A percentile compares a stretch with the other conserved stretches of the same genome.
phyloP scores from a whole-genome alignment of 2,888 invertebrate genomes.

The Ornithoptera alexandrae region DNA sequence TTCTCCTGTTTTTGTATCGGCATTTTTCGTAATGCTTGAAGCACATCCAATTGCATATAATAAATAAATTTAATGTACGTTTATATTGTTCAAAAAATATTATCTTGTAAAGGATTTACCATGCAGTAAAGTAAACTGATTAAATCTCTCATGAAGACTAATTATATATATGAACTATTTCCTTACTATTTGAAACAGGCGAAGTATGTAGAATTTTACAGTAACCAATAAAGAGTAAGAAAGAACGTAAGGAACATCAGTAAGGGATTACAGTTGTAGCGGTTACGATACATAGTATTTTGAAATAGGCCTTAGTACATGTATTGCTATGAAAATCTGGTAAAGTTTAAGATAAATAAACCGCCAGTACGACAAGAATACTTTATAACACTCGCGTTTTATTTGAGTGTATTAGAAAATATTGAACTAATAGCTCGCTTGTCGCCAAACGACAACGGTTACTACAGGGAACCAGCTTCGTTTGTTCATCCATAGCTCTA shows the following conservation, averaged over 20 bases:
- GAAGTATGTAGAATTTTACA: slow-evolving; percentile 21
- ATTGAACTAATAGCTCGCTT: slow-evolving; percentile 44
- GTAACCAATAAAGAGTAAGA: slow-evolving; percentile 30
- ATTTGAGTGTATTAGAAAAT: neutral
- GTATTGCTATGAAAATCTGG: slow-evolving; percentile 37
- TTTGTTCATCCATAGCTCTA: slow-evolving; percentile 64
- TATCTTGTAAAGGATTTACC: neutral
- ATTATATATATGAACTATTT: slow-evolving; percentile 29
- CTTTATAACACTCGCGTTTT: slow-evolving; percentile 11
- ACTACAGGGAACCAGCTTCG: slow-evolving; percentile 64
- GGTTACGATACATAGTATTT: slow-evolving; percentile 46
- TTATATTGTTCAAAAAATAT: neutral
- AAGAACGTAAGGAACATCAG: slow-evolving; percentile 36
- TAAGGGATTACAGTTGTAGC: slow-evolving; percentile 30
- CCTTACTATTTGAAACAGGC: slow-evolving; percentile 20
- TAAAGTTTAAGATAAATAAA: slow-evolving; percentile 38
- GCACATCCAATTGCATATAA: neutral
- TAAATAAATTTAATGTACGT: neutral
- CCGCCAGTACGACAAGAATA: slow-evolving; percentile 22
- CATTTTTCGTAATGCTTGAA: neutral
- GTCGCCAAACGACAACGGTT: slow-evolving; percentile 50
- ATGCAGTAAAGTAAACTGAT: slow-evolving; percentile 20
- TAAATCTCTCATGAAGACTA: slow-evolving; percentile 26
- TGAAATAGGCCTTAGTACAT: slow-evolving; percentile 42
- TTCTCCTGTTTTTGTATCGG: neutral